Conservation (phyloP, 2,888 invertebrate species). For the Saturnia pavonia region DNA sequence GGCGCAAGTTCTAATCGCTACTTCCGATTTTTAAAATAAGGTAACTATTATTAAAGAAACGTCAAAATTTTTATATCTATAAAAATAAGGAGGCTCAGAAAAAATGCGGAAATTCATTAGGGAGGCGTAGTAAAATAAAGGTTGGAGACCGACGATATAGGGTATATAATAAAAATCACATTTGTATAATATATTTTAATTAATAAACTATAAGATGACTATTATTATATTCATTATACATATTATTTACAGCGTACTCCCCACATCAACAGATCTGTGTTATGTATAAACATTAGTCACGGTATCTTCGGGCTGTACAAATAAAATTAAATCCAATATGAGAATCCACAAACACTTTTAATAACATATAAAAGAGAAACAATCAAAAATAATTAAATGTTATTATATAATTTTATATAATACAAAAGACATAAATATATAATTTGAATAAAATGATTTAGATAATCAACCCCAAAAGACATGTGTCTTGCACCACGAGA, state of each 20-base stretch:
- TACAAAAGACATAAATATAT: not conserved
- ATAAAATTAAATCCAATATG: not conserved
- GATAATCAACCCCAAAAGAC: not conserved
- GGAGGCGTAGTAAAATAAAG: not conserved
- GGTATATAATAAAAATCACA: not conserved
- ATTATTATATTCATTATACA: constrained; percentile 33
- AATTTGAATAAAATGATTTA: not conserved
- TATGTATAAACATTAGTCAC: constrained; percentile 11
- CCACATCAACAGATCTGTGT: constrained; percentile 45
- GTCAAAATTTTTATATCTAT: too few species aligned
- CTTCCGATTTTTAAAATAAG: too few species aligned
- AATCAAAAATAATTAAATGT: not conserved
- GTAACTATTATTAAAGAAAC: too few species aligned
- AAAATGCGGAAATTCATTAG: not conserved
- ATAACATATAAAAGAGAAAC: not conserved
- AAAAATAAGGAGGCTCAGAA: too few species aligned
- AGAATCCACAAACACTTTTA: not conserved
- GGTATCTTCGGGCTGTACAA: not conserved
- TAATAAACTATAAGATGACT: constrained; percentile 25
- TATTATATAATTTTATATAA: not conserved
- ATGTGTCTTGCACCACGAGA: not conserved
- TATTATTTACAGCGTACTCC: constrained; percentile 51
- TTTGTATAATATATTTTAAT: not conserved
- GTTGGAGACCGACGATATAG: not conserved
- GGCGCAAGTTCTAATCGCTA: too few species aligned